phyloP scores from a whole-genome alignment of 2,113 vertebrate species.

The Pycnonotus jocosus region DNA sequence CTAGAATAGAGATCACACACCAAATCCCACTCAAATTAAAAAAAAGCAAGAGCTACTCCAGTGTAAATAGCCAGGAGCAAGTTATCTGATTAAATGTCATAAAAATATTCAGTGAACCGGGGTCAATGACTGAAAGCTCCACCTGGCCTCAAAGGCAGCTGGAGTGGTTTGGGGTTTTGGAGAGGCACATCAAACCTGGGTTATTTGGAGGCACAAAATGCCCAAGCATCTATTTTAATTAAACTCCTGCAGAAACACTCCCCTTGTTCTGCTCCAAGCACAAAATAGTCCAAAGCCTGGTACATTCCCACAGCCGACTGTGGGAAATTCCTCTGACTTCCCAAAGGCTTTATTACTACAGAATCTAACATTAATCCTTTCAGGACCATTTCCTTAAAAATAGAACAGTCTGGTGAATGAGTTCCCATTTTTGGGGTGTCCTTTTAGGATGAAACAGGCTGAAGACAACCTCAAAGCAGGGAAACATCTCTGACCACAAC shows the following conservation, averaged over 20 bases:
- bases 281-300: neutral
- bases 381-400: neutral
- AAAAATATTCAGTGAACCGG: neutral
- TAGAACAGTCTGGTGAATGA: accelerated
- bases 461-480: neutral
- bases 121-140: neutral
- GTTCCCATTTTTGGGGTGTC: neutral
- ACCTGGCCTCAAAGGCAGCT: neutral
- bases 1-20: neutral
- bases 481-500: too few relatives aligned
- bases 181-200: accelerated
- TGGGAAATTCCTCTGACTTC: neutral
- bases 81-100: neutral
- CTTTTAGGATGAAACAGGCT: neutral
- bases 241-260: neutral
- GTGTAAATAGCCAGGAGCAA: neutral
- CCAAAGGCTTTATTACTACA: neutral
- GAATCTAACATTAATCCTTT: neutral
- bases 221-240: neutral
- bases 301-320: neutral
- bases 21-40: neutral
- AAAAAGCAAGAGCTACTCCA: neutral
- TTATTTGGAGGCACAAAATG: neutral
- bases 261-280: neutral
- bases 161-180: neutral